Evolutionary conservation across 2,888 invertebrate genomes (phyloP).

Genomic region (Apamea crenata): DNA sequence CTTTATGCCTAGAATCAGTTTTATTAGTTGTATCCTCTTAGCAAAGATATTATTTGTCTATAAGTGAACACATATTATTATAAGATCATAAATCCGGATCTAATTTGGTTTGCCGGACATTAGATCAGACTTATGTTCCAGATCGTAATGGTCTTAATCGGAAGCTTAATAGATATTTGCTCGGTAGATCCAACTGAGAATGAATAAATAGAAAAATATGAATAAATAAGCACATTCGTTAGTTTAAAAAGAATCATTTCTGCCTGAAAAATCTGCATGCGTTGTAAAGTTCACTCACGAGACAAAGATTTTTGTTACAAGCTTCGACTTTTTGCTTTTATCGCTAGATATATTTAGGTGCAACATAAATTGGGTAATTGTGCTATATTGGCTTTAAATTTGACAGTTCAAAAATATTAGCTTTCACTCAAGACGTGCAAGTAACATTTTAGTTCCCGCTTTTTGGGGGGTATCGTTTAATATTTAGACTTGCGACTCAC

Average conservation of each 20-base stretch:
- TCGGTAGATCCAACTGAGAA: not conserved
- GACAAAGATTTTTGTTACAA: not conserved
- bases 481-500: not conserved
- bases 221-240: not conserved
- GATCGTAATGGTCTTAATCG: not conserved
- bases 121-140: not conserved
- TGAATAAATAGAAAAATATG: not conserved
- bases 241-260: not conserved
- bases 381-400: too few relatives aligned
- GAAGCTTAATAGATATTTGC: too few relatives aligned
- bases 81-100: not conserved
- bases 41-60: not conserved
- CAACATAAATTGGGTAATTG: too few relatives aligned
- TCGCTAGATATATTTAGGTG: not conserved
- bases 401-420: too few relatives aligned
- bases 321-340: not conserved
- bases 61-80: not conserved
- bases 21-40: not conserved
- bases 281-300: not conserved
- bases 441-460: too few relatives aligned
- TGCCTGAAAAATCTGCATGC: not conserved
- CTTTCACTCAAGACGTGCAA: too few relatives aligned
- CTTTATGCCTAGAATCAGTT: constrained; percentile 1
- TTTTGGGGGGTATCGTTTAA: too few relatives aligned
- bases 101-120: not conserved